phyloP scores from a whole-genome alignment of 2,113 vertebrate species.

The Thinocorus orbignyianus region DNA sequence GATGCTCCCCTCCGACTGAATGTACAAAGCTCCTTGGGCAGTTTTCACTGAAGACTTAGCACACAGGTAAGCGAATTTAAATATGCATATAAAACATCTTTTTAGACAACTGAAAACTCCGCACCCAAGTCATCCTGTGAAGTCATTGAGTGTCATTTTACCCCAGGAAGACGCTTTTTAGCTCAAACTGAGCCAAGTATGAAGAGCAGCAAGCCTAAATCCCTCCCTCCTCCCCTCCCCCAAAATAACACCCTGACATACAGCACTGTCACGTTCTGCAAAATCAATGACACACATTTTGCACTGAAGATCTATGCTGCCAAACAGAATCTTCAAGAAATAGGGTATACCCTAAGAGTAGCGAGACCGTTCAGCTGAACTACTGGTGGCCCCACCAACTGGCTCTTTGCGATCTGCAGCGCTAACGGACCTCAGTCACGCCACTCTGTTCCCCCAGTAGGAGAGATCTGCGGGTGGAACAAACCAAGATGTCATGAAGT shows the following conservation, averaged over 20 bases:
- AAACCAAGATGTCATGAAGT: not conserved
- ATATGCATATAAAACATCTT: not conserved
- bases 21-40: not conserved
- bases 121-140: conserved; percentile 48
- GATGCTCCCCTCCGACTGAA: not conserved
- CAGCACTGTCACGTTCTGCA: not conserved
- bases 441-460: not conserved
- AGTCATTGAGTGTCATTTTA: conserved; percentile 27
- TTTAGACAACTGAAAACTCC: conserved; percentile 1
- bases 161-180: conserved; percentile 14
- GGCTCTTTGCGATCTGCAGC: not conserved
- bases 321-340: not conserved
- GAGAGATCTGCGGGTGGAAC: not conserved
- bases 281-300: not conserved
- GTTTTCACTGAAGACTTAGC: not conserved
- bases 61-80: not conserved
- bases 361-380: not conserved
- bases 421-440: not conserved
- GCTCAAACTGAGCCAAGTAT: conserved; percentile 1
- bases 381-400: not conserved
- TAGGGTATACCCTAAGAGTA: not conserved
- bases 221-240: too few species aligned
- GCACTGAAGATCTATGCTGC: not conserved
- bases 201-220: not conserved
- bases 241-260: not conserved